Percentiles rank a stretch among this genome's conserved stretches.
Conservation (phyloP, 2,113 vertebrate genomes). For the Burhinus bistriatus region DNA sequence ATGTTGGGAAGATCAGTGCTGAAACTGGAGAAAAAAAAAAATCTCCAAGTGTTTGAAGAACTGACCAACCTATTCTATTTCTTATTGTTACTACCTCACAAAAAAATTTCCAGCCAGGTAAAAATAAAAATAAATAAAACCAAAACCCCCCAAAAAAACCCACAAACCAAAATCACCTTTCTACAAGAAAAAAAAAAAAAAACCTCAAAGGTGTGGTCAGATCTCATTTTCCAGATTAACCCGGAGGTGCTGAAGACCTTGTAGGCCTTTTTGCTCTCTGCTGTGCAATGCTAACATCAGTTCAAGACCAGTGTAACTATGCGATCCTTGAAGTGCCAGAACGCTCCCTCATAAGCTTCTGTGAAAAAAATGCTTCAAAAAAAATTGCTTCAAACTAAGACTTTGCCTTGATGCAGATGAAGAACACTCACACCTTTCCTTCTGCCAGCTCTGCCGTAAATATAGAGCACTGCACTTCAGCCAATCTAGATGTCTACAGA, state of each 20-base stretch:
- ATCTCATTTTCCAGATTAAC: neutral
- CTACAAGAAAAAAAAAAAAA: neutral
- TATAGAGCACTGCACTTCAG: neutral
- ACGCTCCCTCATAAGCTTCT: neutral
- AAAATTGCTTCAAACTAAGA: neutral
- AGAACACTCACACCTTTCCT: neutral
- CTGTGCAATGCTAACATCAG: neutral
- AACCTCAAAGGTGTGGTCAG: neutral
- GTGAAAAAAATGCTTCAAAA: neutral
- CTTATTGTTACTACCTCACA: neutral
- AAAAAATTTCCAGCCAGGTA: neutral
- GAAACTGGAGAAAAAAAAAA: neutral
- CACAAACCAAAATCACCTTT: neutral
- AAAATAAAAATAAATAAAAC: neutral
- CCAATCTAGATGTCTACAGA: neutral
- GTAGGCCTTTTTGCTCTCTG: neutral
- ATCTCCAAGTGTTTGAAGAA: neutral
- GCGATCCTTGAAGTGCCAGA: neutral
- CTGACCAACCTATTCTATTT: neutral
- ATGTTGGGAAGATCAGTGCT: neutral
- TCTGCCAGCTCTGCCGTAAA: neutral
- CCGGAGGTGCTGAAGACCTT: neutral
- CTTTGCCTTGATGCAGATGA: neutral
- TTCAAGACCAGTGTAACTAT: neutral
- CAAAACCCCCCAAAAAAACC: neutral